Evolutionary conservation across 2,888 invertebrate genomes (phyloP).

Genomic region (Cantharis rustica): DNA sequence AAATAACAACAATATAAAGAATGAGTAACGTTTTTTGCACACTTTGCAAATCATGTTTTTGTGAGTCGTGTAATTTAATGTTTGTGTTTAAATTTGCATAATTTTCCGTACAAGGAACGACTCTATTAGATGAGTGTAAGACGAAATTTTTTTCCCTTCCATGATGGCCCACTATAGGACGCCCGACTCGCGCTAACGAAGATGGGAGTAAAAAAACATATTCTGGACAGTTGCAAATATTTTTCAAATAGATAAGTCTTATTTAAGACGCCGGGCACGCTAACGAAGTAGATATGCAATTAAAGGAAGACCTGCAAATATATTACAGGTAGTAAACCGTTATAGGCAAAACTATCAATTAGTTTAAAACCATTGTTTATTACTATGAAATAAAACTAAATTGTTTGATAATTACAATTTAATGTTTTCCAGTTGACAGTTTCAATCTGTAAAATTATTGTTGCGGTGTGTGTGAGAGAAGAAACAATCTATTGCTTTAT

Average conservation of each 20-base stretch:
- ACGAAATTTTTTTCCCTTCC: neutral
- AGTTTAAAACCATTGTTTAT: neutral
- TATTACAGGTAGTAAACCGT: neutral
- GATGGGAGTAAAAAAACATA: neutral
- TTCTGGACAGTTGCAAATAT: neutral
- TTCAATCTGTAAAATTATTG: conserved; percentile 42
- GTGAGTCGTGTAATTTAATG: neutral
- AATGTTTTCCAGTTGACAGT: conserved; percentile 5
- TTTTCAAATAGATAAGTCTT: neutral
- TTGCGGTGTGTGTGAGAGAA: conserved; percentile 35
- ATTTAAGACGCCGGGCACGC: neutral
- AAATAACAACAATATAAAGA: neutral
- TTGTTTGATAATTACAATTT: conserved; percentile 3
- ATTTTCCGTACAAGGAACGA: neutral
- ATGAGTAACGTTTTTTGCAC: neutral
- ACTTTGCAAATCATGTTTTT: neutral
- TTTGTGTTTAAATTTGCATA: neutral
- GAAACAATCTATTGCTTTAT: conserved; percentile 45
- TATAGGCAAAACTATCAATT: neutral
- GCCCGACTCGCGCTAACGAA: neutral
- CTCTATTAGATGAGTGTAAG: neutral
- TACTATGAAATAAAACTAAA: neutral
- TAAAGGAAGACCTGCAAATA: neutral
- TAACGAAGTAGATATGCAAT: neutral
- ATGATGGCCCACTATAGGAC: neutral